Base-by-base conservation (phyloP, 2,113 vertebrate genomes). In the Phyllostomus hastatus region DNA sequence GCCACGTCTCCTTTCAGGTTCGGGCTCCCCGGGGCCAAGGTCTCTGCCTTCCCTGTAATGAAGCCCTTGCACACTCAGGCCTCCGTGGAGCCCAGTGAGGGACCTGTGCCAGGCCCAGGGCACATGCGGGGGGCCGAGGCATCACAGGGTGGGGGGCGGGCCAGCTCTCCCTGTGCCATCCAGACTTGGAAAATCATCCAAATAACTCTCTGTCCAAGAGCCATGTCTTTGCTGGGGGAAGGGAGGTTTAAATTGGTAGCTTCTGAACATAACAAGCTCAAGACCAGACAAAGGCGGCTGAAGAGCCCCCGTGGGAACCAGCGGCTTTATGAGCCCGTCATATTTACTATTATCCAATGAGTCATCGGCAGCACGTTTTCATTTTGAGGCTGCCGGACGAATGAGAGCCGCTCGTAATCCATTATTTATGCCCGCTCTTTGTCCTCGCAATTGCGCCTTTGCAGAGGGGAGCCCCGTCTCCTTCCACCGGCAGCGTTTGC, bases 341-440 rank as follows among this genome's bases (percentile, higher is more conserved):
- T 88, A 72, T 95, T 97, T 85, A 94, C 92, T 94, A 92, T 95
- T 91, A 96, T 91, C 94, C 96, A 90, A 52, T 95, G 95, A 95
- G 92, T 97, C 95, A 95, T 83, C 7, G 4, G 88, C 22, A 1
- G 54, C 1, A 6, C 54, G 79, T 61, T 92, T 95, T 97, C 95
- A 66, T 93, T 91, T 85, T 54, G 76, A 95, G 89, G 93, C 92
- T 83, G 90, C 95, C 17, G 73, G 96, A 90, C 20, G 78, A 97
- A 69, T 41, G 38, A 84, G 80, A 93, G 66, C 54, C 41, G 0
- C 52, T 70, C 88, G 85, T 48, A 35, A 90, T 94, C 76, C 88
- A 85, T 96, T 95, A 91, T 95, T 95, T 86, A 93, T 1, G 19
- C 67, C 10, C 1, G 0, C 59, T 94, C 78, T 93, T 85, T 83